Evolutionary conservation across 1,140 invertebrate species (phyloP), one percentile per base, ranked within the genome.

Genomic region (Diabrotica virgifera): DNA sequence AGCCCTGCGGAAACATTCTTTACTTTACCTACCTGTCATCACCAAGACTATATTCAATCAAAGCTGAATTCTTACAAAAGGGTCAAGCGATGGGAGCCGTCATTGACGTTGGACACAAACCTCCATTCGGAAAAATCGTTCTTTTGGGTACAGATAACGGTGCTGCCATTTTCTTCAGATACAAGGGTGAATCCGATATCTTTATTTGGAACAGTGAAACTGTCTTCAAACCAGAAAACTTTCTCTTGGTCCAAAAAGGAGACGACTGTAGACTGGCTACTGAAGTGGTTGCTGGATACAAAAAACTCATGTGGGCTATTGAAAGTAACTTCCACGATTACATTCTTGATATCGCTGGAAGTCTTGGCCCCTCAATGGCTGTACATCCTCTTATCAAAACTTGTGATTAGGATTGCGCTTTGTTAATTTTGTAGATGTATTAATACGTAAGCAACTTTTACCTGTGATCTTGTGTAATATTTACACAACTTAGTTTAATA

Each of bases 321-420:
- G 86, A 88, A 70, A 85, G 83, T 66, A 88, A 88, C 68, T 86
- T 87, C 76, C 84, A 83, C 12, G 86, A 88, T 75, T 88, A 82
- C 68, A 81, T 88, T 38, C 73, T 80, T 5, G 81, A 84, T 64
- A 81, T 79, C 12, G 82, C 83, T 40, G 85, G 86, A 36, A 85
- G 85, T 71, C 77, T 76, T 80, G 70, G 85, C 82, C 13, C 72
- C 50, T 77, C 68, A 9, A 74, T 79, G 58, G 68, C 68, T 64
- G 67, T 79, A 0, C 75, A 79, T 70, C 77, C 77, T 40, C 57
- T 79, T 50, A 72, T 77, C 68, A 78, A 77, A 63, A 74, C 73
- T 14, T 70, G 71, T 63, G 71, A 77, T 67, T 75, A 68, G 51
- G 35, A 63, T 40, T n/a, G 37, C 53, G 54, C 14, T 59, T 64